Evolutionary conservation across 1,140 invertebrate species (phyloP).

Genomic region (Drosophila bocki): DNA sequence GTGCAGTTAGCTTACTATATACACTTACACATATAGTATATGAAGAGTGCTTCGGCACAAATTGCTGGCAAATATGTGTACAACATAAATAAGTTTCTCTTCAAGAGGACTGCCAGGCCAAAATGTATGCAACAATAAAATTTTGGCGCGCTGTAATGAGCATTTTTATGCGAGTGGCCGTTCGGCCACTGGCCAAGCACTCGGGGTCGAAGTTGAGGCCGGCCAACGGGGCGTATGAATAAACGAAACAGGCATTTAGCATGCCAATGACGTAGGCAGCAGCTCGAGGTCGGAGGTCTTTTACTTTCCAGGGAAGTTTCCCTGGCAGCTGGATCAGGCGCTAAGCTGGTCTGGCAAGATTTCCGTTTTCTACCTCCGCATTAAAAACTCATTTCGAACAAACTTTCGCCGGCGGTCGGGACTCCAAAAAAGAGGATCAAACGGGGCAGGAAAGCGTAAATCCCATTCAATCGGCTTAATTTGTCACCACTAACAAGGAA

Average conservation of each 20-base stretch:
- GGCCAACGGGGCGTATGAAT: constrained; percentile 69
- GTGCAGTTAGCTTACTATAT: constrained; percentile 49
- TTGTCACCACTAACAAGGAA: constrained; percentile 53
- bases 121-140: constrained; percentile 75
- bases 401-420: neutral
- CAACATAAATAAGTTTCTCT: constrained; percentile 69
- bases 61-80: constrained; percentile 77
- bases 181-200: constrained; percentile 1
- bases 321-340: constrained; percentile 43
- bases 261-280: constrained; percentile 37
- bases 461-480: constrained; percentile 56
- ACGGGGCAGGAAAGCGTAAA: constrained; percentile 26
- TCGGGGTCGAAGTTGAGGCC: constrained; percentile 32
- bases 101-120: neutral
- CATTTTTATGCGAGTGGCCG: constrained; percentile 50
- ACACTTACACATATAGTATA: constrained; percentile 36
- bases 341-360: constrained; percentile 41
- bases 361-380: constrained; percentile 45
- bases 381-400: constrained; percentile 52
- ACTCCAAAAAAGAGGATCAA: constrained; percentile 22
- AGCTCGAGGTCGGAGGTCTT: neutral
- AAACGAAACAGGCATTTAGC: constrained; percentile 50
- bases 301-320: constrained; percentile 17
- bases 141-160: constrained; percentile 60
- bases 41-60: constrained; percentile 45